These are phyloP conservation scores for Calycopis cecrops DNA, from an alignment of 1,140 invertebrate species.

Conservation along the genomic window DNA sequence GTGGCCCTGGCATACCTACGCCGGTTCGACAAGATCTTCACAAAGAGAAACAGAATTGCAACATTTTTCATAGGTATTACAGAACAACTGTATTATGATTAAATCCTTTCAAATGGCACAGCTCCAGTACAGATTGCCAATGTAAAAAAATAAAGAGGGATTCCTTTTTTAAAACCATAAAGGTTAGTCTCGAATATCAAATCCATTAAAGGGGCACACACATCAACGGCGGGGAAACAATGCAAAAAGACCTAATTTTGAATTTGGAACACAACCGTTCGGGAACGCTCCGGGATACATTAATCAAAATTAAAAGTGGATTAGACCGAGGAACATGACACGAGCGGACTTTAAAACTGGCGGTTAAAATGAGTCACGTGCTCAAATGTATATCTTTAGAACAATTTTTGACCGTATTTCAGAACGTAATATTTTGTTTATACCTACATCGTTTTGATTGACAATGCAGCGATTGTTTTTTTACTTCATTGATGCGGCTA, in stretches of 20 bases:
- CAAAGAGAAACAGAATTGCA: too few relatives aligned
- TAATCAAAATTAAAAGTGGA: constrained; percentile 68
- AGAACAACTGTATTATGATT: too few relatives aligned
- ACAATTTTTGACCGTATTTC: constrained; percentile 17
- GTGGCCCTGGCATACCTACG: too few relatives aligned
- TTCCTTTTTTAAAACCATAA: too few relatives aligned
- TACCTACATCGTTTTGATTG: too few relatives aligned
- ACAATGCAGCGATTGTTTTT: too few relatives aligned
- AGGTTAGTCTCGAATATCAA: background rate
- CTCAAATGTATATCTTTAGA: constrained; percentile 24
- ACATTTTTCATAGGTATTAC: too few relatives aligned
- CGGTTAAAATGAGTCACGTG: constrained; percentile 28
- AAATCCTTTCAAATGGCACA: too few relatives aligned
- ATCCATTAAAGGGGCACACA: constrained; percentile 19
- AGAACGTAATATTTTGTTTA: too few relatives aligned
- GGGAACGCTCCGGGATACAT: constrained; percentile 35
- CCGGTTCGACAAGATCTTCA: too few relatives aligned
- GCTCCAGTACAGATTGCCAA: too few relatives aligned
- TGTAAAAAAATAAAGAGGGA: background rate
- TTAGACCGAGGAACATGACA: constrained; percentile 37
- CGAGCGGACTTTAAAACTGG: constrained; percentile 30
- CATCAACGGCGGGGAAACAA: constrained; percentile 26
- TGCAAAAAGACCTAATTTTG: constrained; percentile 44
- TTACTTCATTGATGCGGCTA: too few relatives aligned
- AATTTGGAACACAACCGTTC: constrained; percentile 29